These are phyloP conservation scores for Drosophila tsacasi DNA, from an alignment of 1,140 invertebrate genomes.

Conservation along the genomic window DNA sequence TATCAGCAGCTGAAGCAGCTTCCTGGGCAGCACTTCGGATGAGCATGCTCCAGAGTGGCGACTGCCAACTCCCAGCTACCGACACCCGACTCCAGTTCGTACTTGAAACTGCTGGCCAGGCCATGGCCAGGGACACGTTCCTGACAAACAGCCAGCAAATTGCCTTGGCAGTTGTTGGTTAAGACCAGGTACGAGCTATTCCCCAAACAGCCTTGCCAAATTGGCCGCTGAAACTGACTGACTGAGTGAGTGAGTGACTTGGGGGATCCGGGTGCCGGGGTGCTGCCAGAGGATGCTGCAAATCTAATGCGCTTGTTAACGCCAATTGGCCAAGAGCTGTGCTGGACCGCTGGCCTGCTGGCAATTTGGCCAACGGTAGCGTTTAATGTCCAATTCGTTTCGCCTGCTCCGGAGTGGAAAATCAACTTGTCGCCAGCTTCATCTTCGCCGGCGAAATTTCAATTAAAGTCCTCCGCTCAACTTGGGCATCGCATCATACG, in stretches of 20 bases:
- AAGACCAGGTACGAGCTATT: conserved; percentile 67
- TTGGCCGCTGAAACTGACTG: conserved; percentile 67
- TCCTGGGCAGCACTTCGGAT: conserved; percentile 45
- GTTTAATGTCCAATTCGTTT: conserved; percentile 84
- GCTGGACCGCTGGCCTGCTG: conserved; percentile 41
- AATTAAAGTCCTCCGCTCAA: conserved; percentile 68
- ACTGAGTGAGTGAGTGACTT: conserved; percentile 25
- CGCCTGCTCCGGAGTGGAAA: conserved; percentile 65
- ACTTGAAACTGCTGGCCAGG: conserved; percentile 10
- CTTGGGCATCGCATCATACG: conserved; percentile 52
- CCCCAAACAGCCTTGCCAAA: conserved; percentile 81
- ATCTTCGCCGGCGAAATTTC: conserved; percentile 63
- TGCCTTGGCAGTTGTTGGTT: conserved; percentile 76
- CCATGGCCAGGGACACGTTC: conserved; percentile 48
- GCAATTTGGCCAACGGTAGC: conserved; percentile 82
- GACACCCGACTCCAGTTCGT: background rate
- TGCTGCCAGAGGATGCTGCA: conserved; percentile 26
- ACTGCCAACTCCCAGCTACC: background rate
- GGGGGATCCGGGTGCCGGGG: background rate
- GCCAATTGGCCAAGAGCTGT: conserved; percentile 70
- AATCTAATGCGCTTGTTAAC: conserved; percentile 79
- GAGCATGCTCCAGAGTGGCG: conserved; percentile 42
- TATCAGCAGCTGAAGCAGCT: conserved; percentile 22
- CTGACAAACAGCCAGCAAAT: conserved; percentile 70
- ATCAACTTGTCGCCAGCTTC: conserved; percentile 75